A percentile compares a stretch with the other conserved stretches of the same genome.
Evolutionary conservation across 2,888 invertebrate species (phyloP).

Genomic region (Bellardia bayeri): DNA sequence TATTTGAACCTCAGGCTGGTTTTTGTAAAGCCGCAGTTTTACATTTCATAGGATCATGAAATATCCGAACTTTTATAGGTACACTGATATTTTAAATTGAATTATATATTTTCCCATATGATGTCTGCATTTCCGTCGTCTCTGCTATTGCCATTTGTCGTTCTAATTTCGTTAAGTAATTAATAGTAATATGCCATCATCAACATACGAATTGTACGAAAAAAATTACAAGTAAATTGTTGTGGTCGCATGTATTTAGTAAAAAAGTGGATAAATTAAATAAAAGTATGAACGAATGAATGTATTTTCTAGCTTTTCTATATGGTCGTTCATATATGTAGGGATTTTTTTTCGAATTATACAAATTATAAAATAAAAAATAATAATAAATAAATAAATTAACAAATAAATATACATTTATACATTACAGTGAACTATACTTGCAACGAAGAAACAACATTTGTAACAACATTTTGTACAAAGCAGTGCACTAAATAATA

Average conservation of each 20-base stretch:
- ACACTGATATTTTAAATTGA: not conserved
- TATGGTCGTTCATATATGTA: not conserved
- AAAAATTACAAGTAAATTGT: constrained; percentile 31
- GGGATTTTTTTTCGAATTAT: constrained; percentile 33
- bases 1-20: too few species aligned
- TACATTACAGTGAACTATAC: constrained; percentile 45
- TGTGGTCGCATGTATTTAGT: not conserved
- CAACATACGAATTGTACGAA: constrained; percentile 36
- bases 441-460: constrained; percentile 41
- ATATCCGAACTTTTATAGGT: too few species aligned
- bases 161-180: constrained; percentile 68
- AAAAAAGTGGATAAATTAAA: constrained; percentile 54
- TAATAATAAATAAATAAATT: constrained; percentile 50
- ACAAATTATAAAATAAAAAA: constrained; percentile 47
- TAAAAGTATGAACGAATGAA: constrained; percentile 47
- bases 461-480: constrained; percentile 1
- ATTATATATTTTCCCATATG: not conserved
- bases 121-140: constrained; percentile 42
- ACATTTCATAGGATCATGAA: too few species aligned
- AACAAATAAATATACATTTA: constrained; percentile 55
- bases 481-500: not conserved
- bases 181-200: constrained; percentile 59
- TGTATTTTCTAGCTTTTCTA: constrained; percentile 28
- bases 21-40: too few species aligned
- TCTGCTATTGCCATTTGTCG: constrained; percentile 62